Evolutionary conservation across 2,113 vertebrate genomes (phyloP), one percentile per base, ranked within the genome.

Genomic region (Centrocercus urophasianus): DNA sequence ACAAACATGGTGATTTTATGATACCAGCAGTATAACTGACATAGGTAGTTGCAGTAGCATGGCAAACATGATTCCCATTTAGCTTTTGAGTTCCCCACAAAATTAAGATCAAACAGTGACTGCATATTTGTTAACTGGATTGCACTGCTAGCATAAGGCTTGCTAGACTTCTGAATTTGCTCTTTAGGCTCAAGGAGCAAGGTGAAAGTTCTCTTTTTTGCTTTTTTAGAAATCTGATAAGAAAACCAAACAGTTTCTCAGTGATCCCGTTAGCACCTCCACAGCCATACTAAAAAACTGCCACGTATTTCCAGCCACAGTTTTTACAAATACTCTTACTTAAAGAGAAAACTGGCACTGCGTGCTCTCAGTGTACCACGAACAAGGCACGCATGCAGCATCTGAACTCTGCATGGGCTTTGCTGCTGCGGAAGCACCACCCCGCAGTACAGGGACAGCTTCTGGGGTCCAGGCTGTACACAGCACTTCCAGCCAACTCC

Each of bases 281-380:
- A 94, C 42, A 87, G 57, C 47, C 36, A 18, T 7, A 30, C 50
- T 38, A 63, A 38, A 20, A 81, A 78, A 57, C 73, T 56, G 32
- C 48, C 5, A 27, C 64, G 13, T 50, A 20, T 24, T 72, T 52
- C 30, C 42, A 88, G 40, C 59, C 65, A 70, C 27, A 6, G 2
- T 42, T 70, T 30, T 65, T 54, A 66, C 38, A 34, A 69, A 21
- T 2, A 6, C 27, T 86, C 21, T 59, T 9, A 38, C 14, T 32
- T 38, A 38, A 38, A 38, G 36, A 38, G 36, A 38, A 38, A 38
- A 38, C 36, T 36, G 36, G 36, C 36, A 38, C 36, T 38, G 36
- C 8, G 28, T 4, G 25, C 40, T 36, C 32, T 4, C 13, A 12
- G 66, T 10, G 70, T 20, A 30, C 1, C 1, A 2, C 9, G 34